Evolutionary conservation across 2,797 vertebrate genomes (phyloP), one percentile per base, ranked within the genome.

Genomic region (Scleropages formosus): DNA sequence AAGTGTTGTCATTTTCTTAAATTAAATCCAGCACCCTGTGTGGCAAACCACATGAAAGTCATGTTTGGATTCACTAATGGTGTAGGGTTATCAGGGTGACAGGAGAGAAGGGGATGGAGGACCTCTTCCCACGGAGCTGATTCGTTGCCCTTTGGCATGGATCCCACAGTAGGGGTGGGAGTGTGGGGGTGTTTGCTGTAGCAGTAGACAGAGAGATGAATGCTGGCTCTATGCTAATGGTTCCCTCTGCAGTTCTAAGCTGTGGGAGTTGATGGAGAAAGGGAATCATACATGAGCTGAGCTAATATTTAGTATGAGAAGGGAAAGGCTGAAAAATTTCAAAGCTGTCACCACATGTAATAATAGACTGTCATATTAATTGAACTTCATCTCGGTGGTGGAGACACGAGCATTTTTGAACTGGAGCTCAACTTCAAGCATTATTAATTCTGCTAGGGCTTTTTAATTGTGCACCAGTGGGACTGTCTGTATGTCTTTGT

Each of bases 21-120:
- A 39, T 64, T 11, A 18, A 46, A 47, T 49, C 4, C 39, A 49
- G 46, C 65, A n/a, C n/a, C 59, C 27, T 4, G 22, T 61, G 20
- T 24, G 76, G 47, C 60, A 15, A 72, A 46, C 59, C 72, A 74
- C 73, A 81, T 81, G 72, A 80, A 81, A 80, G 77, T 68, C 58
- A 64, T 61, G 67, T 75, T 39, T 24, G 61, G 62, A 24, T 58
- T 84, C 78, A 77, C 83, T 78, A 79, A 72, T 1, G 47, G 64
- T 72, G 18, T 53, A 60, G 66, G 49, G 26, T 64, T 47, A 63
- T 31, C 62, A 0, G 67, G 74, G 53, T 27, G 47, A 47, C 47
- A 46, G 26, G 58, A 39, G 59, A 69, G 12, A 39, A 24, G 63
- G 26, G 72, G 69, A 78, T 78, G 75, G 81, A 81, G 71, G 64